A percentile compares a stretch with the other conserved stretches of the same genome.
These are phyloP conservation scores for Lophius piscatorius DNA, from an alignment of 2,113 vertebrate species.

Conservation along the genomic window DNA sequence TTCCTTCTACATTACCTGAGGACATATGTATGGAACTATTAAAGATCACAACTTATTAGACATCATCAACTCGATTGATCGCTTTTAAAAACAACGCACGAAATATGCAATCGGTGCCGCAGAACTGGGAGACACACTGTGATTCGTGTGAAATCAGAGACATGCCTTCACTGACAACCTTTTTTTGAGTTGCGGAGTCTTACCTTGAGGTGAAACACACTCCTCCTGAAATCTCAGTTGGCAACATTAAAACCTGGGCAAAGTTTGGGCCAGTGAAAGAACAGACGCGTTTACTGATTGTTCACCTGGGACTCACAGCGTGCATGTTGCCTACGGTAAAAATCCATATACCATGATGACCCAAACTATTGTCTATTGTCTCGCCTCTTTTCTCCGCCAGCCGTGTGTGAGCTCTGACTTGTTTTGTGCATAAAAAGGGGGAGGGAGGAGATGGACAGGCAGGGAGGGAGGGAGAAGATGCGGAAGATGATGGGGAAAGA, in stretches of 20 bases:
- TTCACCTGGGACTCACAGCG: conserved; percentile 59
- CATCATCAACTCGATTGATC: no score
- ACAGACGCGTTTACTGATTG: conserved; percentile 36
- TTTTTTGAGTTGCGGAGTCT: conserved; percentile 47
- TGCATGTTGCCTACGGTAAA: conserved; percentile 47
- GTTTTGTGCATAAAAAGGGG: conserved; percentile 70
- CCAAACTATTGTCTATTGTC: conserved; percentile 68
- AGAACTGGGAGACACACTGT: no score
- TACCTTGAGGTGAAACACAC: conserved; percentile 85
- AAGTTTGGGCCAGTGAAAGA: conserved; percentile 56
- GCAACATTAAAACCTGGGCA: conserved; percentile 78
- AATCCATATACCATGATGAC: conserved; percentile 67
- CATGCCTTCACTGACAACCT: conserved; percentile 53
- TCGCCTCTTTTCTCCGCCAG: conserved; percentile 55
- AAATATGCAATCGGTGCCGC: no score
- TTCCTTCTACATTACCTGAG: no score
- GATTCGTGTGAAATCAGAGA: background rate
- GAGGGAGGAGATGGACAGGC: conserved; percentile 71
- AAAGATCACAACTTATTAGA: no score
- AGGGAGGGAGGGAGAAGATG: conserved; percentile 68
- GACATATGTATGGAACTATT: no score
- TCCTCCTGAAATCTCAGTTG: conserved; percentile 81
- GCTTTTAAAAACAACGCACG: background rate
- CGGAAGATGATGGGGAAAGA: conserved; percentile 68
- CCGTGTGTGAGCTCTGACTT: conserved; percentile 65